Percentiles rank a stretch among this genome's conserved stretches.
phyloP scores from a whole-genome alignment of 2,888 invertebrate species.

The Glomeris marginata region DNA sequence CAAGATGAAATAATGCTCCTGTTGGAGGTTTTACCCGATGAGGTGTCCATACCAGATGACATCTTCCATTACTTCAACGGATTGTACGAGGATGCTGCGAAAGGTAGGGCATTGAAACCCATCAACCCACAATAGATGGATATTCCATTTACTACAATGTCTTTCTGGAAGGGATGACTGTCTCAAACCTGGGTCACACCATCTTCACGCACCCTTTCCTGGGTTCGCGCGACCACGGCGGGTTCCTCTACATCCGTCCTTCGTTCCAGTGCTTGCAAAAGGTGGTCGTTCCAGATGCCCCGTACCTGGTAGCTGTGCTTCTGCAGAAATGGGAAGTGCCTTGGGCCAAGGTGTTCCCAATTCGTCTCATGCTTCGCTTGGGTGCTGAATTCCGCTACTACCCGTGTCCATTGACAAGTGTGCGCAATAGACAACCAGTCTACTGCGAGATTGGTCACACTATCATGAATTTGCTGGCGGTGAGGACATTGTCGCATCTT shows the following conservation, averaged over 20 bases:
- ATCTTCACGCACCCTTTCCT: constrained; percentile 45
- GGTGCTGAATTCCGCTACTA: constrained; percentile 76
- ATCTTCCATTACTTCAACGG: constrained; percentile 56
- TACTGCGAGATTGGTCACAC: constrained; percentile 76
- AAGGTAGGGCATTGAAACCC: constrained; percentile 26
- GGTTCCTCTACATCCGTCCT: constrained; percentile 64
- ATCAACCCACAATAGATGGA: background rate
- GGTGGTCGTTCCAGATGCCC: constrained; percentile 51
- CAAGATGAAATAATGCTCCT: constrained; percentile 67
- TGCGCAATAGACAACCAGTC: constrained; percentile 57
- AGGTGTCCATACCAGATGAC: constrained; percentile 49
- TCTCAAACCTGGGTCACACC: constrained; percentile 52
- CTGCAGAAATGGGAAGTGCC: constrained; percentile 67
- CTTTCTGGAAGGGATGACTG: constrained; percentile 43
- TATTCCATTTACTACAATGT: background rate
- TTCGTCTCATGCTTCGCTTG: constrained; percentile 54
- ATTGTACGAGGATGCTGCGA: constrained; percentile 43
- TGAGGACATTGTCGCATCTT: constrained; percentile 16
- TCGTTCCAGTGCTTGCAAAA: constrained; percentile 68
- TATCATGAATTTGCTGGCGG: constrained; percentile 65
- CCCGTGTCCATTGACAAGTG: constrained; percentile 65
- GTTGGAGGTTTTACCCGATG: constrained; percentile 46
- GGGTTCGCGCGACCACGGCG: constrained; percentile 56
- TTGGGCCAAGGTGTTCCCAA: constrained; percentile 56
- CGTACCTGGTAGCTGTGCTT: constrained; percentile 60